Conservation (phyloP, 2,113 vertebrate species). For the crab-eating macaque (Macaca fascicularis) region T2T-MFA8v1.1 NC_088395.1:42551001-42551500, state of each 20-base stretch:
- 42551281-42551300: not conserved
- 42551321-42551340: not conserved
- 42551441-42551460: not conserved
- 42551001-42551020: not conserved
- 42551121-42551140: not conserved
- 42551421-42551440: not conserved
- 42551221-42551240: not conserved
- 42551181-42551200: not conserved
- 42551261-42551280: not conserved
- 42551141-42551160: not conserved
- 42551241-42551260: not conserved
- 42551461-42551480: not conserved
- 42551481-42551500: not conserved
- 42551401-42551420: not conserved
- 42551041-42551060: not conserved
- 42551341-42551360: not conserved
- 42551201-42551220: not conserved
- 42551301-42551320: not conserved
- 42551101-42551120: not conserved
- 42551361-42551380: not conserved
- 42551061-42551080: not conserved
- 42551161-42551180: conserved; percentile 1
- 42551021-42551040: not conserved
- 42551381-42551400: not conserved
- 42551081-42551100: not conserved